These are phyloP conservation scores for Ammodytes marinus DNA, from an alignment of 2,113 vertebrate species.

Conservation along the genomic window DNA sequence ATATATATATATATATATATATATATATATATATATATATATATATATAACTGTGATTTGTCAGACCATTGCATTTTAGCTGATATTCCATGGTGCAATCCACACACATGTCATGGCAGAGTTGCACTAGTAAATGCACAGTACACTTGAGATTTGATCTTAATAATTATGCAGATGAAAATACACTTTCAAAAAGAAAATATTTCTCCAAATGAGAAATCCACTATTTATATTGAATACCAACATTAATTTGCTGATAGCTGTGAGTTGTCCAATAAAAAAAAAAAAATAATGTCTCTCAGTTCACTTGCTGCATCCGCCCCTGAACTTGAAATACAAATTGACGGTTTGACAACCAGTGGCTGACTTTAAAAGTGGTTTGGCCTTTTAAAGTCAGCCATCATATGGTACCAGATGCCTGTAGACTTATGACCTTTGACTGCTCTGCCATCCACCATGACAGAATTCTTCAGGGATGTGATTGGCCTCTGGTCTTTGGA, in stretches of 20 bases:
- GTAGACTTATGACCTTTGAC: conserved; percentile 54
- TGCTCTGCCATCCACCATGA: conserved; percentile 37
- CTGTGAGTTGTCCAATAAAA: background rate
- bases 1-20: too few species aligned
- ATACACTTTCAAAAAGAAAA: background rate
- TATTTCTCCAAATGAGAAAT: background rate
- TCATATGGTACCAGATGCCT: conserved; percentile 31
- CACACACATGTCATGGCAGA: background rate
- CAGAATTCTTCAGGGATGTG: conserved; percentile 44
- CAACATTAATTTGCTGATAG: conserved; percentile 2
- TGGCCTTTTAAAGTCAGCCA: conserved; percentile 43
- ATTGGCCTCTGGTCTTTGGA: conserved; percentile 57
- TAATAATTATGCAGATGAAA: background rate
- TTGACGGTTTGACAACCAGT: conserved; percentile 8
- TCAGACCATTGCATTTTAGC: too few species aligned
- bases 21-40: too few species aligned
- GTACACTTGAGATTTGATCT: background rate
- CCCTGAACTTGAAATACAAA: conserved; percentile 13
- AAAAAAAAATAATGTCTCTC: too few species aligned
- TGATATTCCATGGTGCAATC: too few species aligned
- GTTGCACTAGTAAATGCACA: conserved; percentile 15
- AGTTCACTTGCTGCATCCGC: background rate
- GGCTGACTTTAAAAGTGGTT: background rate
- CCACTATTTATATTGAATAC: background rate
- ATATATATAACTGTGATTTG: too few species aligned